Evolutionary conservation across 2,888 invertebrate genomes (phyloP), one percentile per base, ranked within the genome.

Genomic region (Drosophila nr. fundita): DNA sequence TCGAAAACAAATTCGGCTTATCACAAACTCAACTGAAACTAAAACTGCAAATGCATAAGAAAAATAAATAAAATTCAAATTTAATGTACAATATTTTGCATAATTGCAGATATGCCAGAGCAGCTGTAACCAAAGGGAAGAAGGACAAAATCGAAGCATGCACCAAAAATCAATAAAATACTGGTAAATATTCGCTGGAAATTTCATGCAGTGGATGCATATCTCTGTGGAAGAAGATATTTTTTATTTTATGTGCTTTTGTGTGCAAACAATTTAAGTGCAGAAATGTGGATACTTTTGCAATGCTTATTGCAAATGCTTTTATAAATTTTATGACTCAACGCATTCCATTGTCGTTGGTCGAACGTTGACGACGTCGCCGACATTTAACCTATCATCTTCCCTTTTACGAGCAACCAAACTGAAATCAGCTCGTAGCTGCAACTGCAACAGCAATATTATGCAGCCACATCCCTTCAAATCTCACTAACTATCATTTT

Each of bases 251-350:
- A n/a, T 29, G 4, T 21, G n/a, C 40, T 42, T 55, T 30, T 40
- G 15, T 45, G 57, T 69, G 40, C 76, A 76, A 76, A 76, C 76
- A 73, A 69, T 79, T 79, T 73, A 73, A 73, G 82, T 67, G 78
- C 76, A 77, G 67, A 77, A 67, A 68, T 77, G 74, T 74, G 76
- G 73, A 74, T 81, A 79, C 80, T 80, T 80, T 83, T 69, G 67
- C 67, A 67, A 73, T 79, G 79, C 79, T 80, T 72, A 82, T 82
- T 76, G 82, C 78, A 81, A 82, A 82, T 86, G 80, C 79, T 87
- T 84, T 87, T 84, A 81, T 87, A 84, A 83, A 84, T 87, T 85
- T 84, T 87, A 85, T 81, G 84, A 80, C 87, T 85, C 84, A 83
- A 85, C 83, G 74, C 70, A 70, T 74, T 69, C 68, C 55, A 81